Base-by-base conservation (phyloP, 2,113 vertebrate species). In the Furnarius figulus region DNA sequence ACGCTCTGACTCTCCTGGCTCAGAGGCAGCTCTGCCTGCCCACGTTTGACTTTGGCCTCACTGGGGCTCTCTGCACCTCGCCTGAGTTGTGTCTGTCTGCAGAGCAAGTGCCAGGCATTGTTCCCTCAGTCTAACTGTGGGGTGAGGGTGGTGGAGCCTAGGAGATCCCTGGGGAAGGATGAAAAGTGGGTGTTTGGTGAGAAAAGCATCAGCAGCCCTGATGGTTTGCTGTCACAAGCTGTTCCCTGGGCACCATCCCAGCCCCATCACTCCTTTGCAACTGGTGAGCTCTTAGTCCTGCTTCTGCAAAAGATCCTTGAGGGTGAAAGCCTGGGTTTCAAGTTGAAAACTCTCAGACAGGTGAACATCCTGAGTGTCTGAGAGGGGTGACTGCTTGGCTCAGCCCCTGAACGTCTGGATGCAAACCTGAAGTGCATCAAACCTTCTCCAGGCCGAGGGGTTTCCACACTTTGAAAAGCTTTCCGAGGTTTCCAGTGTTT, bases 401-500 rank as follows among this genome's bases (percentile, higher is more conserved):
- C 27, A 61, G 66, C 16, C 74, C 35, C 46, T 76, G 67, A 6
- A 74, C 55, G 63, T 27, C 53, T 83, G 79, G 30, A 77, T 70
- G 55, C 17, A 68, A 75, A 77, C 33, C 76, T 78, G 42, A 88
- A 81, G 75, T 12, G 21, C 53, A 2, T 77, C 56, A 85, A 92
- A 68, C 9, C 23, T 75, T 82, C 77, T 74, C 58, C 37, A 44
- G 37, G 62, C 87, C 49, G 4, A 0, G 12, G 35, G 40, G 7
- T 9, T 27, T 80, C 92, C 77, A 87, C 75, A 53, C 82, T 70
- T 50, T 8, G 61, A 67, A 91, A 94, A 89, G 30, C 87, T 89
- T 71, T 73, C 63, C 1, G 10, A 86, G 50, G 39, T 66, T 87
- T 72, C 56, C 46, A 85, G 80, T 3, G 7, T 44, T 80, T 79